Base-by-base conservation (phyloP, 2,797 vertebrate species). In the Esox lucius region DNA sequence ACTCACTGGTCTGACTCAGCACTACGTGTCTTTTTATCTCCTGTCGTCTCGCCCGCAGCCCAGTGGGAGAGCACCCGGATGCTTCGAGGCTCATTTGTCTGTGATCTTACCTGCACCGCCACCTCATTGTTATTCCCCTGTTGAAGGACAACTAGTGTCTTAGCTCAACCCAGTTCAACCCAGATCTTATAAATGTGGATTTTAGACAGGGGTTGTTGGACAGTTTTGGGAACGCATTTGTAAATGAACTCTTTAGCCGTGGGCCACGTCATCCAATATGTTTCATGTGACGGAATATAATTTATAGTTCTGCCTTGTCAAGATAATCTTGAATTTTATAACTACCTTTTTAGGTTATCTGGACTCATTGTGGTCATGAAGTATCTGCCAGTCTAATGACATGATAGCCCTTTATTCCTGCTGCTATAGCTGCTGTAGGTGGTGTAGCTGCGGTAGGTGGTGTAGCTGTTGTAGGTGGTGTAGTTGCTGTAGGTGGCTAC, bases 401-500 rank as follows among this genome's bases (percentile, higher is more conserved):
- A 78, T 83, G 83, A 74, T 2, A 70, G 80, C 83, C 81, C 82
- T 24, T 59, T 59, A 11, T 59, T 61, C 5, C 35, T 39, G 35
- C 35, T 39, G 28, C 28, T 31, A 31, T 31, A 31, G 53, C n/a
- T 56, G 53, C 53, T 56, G 71, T 64, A 59, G 56, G 87, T 82
- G 72, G 49, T 71, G 74, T 80, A 46, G 48, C 17, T 68, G 76
- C 79, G 70, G 3, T 65, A 65, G 26, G 16, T 35, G n/a, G 12
- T 39, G 51, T 74, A 33, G 70, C 5, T 42, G 39, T 5, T 42
- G 1, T 85, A 86, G 71, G 81, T 85, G 82, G 76, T 74, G 71
- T 72, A 13, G 69, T 42, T 66, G 68, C 69, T 71, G 74, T 42
- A 42, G 39, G 5, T 42, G 39, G 77, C 86, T 73, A 71, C 73